Percentiles rank a stretch among this genome's conserved stretches.
These are phyloP conservation scores for Gastracanthus pulcherrimus DNA, from an alignment of 2,888 invertebrate species.

Conservation along the genomic window DNA sequence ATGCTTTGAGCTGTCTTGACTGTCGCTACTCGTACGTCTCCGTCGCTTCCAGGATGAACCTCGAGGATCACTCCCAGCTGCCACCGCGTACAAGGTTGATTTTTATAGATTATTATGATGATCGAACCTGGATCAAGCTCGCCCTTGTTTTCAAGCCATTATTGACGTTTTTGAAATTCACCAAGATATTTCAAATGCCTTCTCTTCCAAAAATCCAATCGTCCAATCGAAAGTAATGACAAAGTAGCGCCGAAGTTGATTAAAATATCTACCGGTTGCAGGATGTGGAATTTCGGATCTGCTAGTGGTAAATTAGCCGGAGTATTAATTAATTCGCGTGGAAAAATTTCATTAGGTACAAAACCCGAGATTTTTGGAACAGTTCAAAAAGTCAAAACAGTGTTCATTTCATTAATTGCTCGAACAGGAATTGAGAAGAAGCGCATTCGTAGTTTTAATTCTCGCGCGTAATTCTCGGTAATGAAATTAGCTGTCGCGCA, in stretches of 20 bases:
- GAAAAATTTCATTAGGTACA: neutral
- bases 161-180: conserved; percentile 7
- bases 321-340: conserved; percentile 42
- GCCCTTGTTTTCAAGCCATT: neutral
- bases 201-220: too few species aligned
- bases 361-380: neutral
- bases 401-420: too few species aligned
- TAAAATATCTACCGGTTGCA: conserved; percentile 46
- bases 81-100: neutral
- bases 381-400: too few species aligned
- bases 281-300: conserved; percentile 55
- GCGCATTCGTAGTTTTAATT: too few species aligned
- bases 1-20: neutral
- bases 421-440: too few species aligned
- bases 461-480: too few species aligned
- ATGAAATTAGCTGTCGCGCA: too few species aligned
- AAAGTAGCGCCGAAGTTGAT: conserved; percentile 45
- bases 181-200: neutral
- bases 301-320: conserved; percentile 47
- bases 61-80: neutral
- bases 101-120: neutral
- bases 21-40: neutral
- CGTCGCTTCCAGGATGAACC: neutral
- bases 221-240: conserved; percentile 53
- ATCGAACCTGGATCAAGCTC: neutral